phyloP scores from a whole-genome alignment of 2,888 invertebrate genomes.

The Leucoma salicis region DNA sequence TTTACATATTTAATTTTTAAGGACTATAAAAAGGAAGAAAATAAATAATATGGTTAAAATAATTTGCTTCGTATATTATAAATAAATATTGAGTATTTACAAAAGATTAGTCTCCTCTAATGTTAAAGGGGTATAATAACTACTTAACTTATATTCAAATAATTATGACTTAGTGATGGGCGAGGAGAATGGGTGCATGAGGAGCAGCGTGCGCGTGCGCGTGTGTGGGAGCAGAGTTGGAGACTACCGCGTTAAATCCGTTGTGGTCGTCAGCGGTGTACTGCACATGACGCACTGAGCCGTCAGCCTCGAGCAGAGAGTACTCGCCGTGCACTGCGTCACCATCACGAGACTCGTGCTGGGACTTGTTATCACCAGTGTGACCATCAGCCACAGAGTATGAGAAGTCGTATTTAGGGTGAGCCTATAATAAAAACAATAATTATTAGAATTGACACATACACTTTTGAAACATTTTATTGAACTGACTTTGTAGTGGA shows the following conservation, averaged over 20 bases:
- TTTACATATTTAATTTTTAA: no score
- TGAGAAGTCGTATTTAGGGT: constrained; percentile 81
- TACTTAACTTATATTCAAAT: background rate
- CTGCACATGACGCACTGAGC: constrained; percentile 78
- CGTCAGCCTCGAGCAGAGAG: constrained; percentile 72
- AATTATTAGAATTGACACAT: no score
- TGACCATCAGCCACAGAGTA: constrained; percentile 82
- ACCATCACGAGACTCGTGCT: constrained; percentile 82
- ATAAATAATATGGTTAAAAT: no score
- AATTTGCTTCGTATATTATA: constrained; percentile 6
- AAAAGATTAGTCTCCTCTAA: background rate
- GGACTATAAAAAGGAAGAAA: no score
- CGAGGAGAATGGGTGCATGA: constrained; percentile 42
- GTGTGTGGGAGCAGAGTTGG: constrained; percentile 58
- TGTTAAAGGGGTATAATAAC: constrained; percentile 9
- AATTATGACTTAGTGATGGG: constrained; percentile 38
- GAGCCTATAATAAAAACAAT: constrained; percentile 47
- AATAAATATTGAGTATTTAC: constrained; percentile 15
- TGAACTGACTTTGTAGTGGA: no score
- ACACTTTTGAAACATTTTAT: no score
- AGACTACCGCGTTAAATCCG: constrained; percentile 68
- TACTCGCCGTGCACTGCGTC: constrained; percentile 83
- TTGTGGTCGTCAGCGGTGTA: constrained; percentile 79
- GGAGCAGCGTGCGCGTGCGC: constrained; percentile 29
- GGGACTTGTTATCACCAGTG: constrained; percentile 83